phyloP scores from a whole-genome alignment of 2,113 vertebrate genomes.

The Xyrauchen texanus region DNA sequence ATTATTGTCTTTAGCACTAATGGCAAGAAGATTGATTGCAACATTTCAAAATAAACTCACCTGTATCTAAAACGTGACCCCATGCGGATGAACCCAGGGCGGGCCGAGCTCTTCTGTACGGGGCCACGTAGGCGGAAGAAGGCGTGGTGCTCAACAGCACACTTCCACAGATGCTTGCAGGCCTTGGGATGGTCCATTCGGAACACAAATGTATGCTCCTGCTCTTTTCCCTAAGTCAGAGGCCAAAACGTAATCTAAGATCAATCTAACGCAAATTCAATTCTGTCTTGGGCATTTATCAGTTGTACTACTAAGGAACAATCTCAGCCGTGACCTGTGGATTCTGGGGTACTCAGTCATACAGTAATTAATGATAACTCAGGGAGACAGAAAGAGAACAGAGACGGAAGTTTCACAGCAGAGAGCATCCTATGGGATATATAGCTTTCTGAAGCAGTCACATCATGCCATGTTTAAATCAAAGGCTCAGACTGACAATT shows the following conservation, averaged over 20 bases:
- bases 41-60: conserved; percentile 61
- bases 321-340: neutral
- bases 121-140: conserved; percentile 95
- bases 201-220: conserved; percentile 98
- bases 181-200: conserved; percentile 96
- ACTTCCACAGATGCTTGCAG: conserved; percentile 98
- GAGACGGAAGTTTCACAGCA: neutral
- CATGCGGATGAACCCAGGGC: conserved; percentile 90
- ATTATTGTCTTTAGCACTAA: no score
- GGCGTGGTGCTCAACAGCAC: conserved; percentile 95
- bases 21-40: no score
- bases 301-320: neutral
- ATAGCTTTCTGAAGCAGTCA: no score
- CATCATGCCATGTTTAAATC: neutral
- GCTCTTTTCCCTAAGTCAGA: conserved; percentile 87
- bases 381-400: neutral
- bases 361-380: neutral
- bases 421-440: neutral
- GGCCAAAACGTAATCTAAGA: conserved; percentile 11
- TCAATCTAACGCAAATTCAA: conserved; percentile 5
- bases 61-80: conserved; percentile 97
- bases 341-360: neutral
- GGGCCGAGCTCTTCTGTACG: conserved; percentile 84
- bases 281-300: neutral
- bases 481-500: neutral